Conservation (phyloP, 2,888 invertebrate genomes). For the Isotomurus palustris region DNA sequence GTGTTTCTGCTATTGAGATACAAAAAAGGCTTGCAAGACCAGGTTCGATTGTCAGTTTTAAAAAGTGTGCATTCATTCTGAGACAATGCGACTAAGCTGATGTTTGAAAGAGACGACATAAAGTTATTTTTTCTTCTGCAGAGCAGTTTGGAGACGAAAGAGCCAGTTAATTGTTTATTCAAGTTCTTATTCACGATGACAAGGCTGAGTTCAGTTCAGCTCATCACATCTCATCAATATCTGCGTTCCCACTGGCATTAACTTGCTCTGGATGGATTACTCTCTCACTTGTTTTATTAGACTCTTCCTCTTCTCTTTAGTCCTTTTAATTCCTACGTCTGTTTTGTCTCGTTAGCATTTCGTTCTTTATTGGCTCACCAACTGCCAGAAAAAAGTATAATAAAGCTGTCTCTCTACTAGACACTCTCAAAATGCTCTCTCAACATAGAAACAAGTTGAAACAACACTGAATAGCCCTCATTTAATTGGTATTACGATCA, state of each 20-base stretch:
- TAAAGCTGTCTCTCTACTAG: no score
- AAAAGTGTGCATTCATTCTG: no score
- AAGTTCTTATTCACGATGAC: slow-evolving; percentile 27
- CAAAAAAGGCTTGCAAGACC: no score
- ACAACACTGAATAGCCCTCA: no score
- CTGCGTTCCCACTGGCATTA: no score
- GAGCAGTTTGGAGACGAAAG: no score
- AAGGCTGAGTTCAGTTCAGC: slow-evolving; percentile 22
- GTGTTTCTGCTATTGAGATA: no score
- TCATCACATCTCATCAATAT: slow-evolving; percentile 21
- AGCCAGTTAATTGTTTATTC: slow-evolving; percentile 26
- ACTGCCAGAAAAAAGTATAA: slow-evolving; percentile 29
- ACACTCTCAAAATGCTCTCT: no score
- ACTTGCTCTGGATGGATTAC: no score
- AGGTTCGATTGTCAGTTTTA: no score
- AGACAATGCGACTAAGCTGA: neutral
- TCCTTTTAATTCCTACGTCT: slow-evolving; percentile 13
- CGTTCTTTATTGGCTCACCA: slow-evolving; percentile 4
- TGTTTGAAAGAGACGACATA: neutral
- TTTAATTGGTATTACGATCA: no score
- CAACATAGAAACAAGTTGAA: no score
- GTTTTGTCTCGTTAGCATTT: slow-evolving; percentile 5
- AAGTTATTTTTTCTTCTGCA: neutral
- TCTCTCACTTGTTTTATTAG: slow-evolving; percentile 15
- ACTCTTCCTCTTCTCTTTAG: slow-evolving; percentile 21